These are phyloP conservation scores for Nephrotoma appendiculata DNA, from an alignment of 2,888 invertebrate genomes.

Conservation along the genomic window DNA sequence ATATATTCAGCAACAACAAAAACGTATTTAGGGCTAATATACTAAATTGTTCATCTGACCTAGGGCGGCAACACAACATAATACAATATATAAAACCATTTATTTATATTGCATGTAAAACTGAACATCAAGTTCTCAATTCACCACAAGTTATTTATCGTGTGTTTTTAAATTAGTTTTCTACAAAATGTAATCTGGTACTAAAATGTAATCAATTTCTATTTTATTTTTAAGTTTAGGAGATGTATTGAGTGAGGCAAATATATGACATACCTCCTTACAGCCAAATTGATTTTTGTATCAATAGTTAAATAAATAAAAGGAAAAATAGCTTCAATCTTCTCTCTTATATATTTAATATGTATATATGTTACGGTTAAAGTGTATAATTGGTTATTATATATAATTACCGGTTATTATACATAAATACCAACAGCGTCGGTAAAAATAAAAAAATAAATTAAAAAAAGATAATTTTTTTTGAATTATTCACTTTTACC, in stretches of 20 bases:
- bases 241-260: background rate
- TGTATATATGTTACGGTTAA: too few species aligned
- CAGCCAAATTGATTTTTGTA: background rate
- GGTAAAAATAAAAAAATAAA: too few species aligned
- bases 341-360: too few species aligned
- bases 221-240: background rate
- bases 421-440: too few species aligned
- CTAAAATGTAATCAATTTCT: background rate
- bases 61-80: background rate
- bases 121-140: background rate
- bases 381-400: too few species aligned
- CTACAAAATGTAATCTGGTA: background rate
- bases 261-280: background rate
- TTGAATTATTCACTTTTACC: too few species aligned
- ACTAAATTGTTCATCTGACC: background rate
- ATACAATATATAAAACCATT: background rate
- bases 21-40: background rate
- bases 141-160: background rate
- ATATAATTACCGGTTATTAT: too few species aligned
- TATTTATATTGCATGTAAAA: background rate
- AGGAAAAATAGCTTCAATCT: background rate
- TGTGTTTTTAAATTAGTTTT: background rate
- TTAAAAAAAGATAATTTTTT: too few species aligned
- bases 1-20: background rate
- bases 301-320: background rate